A percentile compares a stretch with the other conserved stretches of the same genome.
These are phyloP conservation scores for Scalopus aquaticus DNA, from an alignment of 2,113 vertebrate genomes.

Conservation along the genomic window DNA sequence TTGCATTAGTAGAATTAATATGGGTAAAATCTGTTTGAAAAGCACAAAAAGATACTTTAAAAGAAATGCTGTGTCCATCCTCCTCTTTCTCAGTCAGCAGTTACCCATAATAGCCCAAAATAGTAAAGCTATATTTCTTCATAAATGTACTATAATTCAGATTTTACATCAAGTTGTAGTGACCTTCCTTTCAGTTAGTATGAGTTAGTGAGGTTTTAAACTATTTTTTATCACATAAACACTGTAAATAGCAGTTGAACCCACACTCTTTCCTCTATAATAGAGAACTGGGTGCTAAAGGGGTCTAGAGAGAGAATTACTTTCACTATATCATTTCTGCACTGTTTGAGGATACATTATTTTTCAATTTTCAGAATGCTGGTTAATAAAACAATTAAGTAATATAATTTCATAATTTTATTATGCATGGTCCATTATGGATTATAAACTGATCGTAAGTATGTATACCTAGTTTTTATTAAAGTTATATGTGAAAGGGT, in stretches of 20 bases:
- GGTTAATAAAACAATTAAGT: slow-evolving; percentile 47
- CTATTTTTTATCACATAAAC: slow-evolving; percentile 13
- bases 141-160: slow-evolving; percentile 61
- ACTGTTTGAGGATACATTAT: slow-evolving; percentile 32
- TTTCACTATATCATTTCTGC: slow-evolving; percentile 28
- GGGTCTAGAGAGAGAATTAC: background rate
- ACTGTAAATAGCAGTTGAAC: slow-evolving; percentile 20
- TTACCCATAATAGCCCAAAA: slow-evolving; percentile 29
- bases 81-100: background rate
- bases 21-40: slow-evolving; percentile 6
- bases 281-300: background rate
- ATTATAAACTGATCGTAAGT: slow-evolving; percentile 53
- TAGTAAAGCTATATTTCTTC: slow-evolving; percentile 53
- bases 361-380: slow-evolving; percentile 17
- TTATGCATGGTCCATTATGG: slow-evolving; percentile 13
- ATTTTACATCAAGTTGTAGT: slow-evolving; percentile 53
- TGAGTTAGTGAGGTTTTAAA: slow-evolving; percentile 53
- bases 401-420: slow-evolving; percentile 55
- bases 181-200: slow-evolving; percentile 18
- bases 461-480: slow-evolving; percentile 40
- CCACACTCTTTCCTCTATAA: background rate
- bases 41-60: background rate
- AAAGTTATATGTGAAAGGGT: slow-evolving; percentile 8
- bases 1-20: slow-evolving; percentile 30
- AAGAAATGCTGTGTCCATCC: background rate